Evolutionary conservation across 2,113 vertebrate species (phyloP), one percentile per base, ranked within the genome.

Genomic region (Anarrhichthys ocellatus): DNA sequence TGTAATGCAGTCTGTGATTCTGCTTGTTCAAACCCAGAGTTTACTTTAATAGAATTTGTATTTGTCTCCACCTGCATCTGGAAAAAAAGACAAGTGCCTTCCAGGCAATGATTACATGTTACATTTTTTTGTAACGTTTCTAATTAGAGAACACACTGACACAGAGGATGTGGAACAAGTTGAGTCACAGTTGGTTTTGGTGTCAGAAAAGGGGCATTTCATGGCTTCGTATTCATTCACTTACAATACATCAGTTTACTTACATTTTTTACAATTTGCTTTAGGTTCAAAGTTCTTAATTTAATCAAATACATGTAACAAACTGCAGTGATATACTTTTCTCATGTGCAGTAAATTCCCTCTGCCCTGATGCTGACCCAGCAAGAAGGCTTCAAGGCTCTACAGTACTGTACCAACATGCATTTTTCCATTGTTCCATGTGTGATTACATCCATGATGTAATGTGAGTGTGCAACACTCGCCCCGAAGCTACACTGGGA

Each of bases 361-460:
- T 52, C 24, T 90, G 89, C 76, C 87, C 87, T 63, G 32, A 67
- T 78, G 78, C 48, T 92, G 86, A 91, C 81, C 89, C 81, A 80
- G 46, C 68, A 72, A 64, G 61, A 68, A 80, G 76, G 82, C 77
- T 68, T 4, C 75, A 58, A 34, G 73, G 64, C 75, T 80, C 71
- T 11, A 2, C 73, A 66, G 80, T 36, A 74, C 78, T 90, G 91
- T 59, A 88, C 76, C 83, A 76, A 90, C 88, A 87, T 85, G 88
- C 83, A 86, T 80, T 80, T 91, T 89, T 88, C 90, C 87, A 92
- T 91, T 88, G 83, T 92, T 89, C 75, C 83, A 85, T 52, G 80
- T 86, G 76, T 84, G 69, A 87, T 91, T 85, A 80, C 80, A 88
- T 84, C 83, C 81, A 87, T 93, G 92, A 94, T 80, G 92, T 92